A percentile compares a stretch with the other conserved stretches of the same genome.
Evolutionary conservation across 2,888 invertebrate genomes (phyloP).

Genomic region (Rugalucina vietnamica): DNA sequence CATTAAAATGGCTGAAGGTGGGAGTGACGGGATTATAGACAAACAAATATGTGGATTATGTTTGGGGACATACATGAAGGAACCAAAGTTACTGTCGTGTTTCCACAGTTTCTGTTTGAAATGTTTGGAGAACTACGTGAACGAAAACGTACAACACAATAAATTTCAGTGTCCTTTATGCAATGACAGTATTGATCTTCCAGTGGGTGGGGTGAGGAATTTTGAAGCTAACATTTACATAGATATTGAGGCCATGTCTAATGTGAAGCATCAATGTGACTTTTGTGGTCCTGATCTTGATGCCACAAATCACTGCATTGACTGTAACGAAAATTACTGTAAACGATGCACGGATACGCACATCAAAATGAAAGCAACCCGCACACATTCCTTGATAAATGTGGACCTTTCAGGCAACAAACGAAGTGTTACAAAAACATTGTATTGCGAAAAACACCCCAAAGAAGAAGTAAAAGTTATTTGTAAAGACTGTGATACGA

Average conservation of each 20-base stretch:
- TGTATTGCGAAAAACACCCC: neutral
- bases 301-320: neutral
- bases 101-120: neutral
- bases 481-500: constrained; percentile 12
- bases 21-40: too few species aligned
- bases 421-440: neutral
- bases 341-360: neutral
- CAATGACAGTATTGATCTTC: neutral
- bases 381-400: neutral
- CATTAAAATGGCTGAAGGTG: too few species aligned
- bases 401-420: neutral
- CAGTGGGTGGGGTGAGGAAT: constrained; percentile 17
- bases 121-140: neutral
- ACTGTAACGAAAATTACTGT: constrained; percentile 7
- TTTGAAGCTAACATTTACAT: constrained; percentile 17
- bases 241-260: neutral
- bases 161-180: neutral
- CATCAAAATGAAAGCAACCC: neutral
- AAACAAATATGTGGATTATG: neutral
- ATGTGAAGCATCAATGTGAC: neutral
- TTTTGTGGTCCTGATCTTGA: neutral
- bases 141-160: neutral
- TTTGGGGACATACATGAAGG: neutral
- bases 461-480: constrained; percentile 10
- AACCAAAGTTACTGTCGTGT: neutral